Evolutionary conservation across 2,113 vertebrate species (phyloP).

Genomic region (Mugil cephalus): DNA sequence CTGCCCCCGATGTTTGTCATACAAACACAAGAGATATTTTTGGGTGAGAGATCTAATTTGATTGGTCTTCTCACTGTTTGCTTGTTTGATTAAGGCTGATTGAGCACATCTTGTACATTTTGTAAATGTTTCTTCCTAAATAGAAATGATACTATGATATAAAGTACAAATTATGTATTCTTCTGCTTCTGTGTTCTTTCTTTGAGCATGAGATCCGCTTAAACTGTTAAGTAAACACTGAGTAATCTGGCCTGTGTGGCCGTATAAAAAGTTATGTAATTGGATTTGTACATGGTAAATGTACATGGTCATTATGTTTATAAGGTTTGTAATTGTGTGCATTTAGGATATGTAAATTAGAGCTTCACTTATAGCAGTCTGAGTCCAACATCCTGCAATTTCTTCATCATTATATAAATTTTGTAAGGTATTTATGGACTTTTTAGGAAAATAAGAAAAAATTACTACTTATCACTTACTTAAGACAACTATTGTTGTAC

Average conservation of each 20-base stretch:
- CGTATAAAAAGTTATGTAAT: background rate
- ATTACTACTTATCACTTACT: no score
- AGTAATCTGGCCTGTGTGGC: background rate
- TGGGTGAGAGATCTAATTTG: constrained; percentile 62
- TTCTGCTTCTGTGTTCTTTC: constrained; percentile 42
- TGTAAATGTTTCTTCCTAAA: constrained; percentile 81
- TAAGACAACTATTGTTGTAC: no score
- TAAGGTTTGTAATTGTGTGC: background rate
- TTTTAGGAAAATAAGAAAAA: no score
- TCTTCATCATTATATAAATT: no score
- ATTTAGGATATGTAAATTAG: no score
- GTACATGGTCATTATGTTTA: background rate
- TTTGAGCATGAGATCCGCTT: background rate
- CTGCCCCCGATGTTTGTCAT: constrained; percentile 80
- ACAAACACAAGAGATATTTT: constrained; percentile 76
- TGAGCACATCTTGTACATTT: constrained; percentile 83
- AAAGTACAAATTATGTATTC: constrained; percentile 76
- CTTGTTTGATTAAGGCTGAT: constrained; percentile 76
- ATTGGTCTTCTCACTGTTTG: constrained; percentile 71
- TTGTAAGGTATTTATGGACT: no score
- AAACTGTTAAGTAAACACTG: background rate
- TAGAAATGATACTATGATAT: constrained; percentile 79
- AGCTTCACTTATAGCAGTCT: background rate
- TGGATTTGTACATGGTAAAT: background rate
- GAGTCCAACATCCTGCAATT: background rate